Evolutionary conservation across 1,140 invertebrate species (phyloP), one percentile per base, ranked within the genome.

Genomic region (Ceratina australensis): DNA sequence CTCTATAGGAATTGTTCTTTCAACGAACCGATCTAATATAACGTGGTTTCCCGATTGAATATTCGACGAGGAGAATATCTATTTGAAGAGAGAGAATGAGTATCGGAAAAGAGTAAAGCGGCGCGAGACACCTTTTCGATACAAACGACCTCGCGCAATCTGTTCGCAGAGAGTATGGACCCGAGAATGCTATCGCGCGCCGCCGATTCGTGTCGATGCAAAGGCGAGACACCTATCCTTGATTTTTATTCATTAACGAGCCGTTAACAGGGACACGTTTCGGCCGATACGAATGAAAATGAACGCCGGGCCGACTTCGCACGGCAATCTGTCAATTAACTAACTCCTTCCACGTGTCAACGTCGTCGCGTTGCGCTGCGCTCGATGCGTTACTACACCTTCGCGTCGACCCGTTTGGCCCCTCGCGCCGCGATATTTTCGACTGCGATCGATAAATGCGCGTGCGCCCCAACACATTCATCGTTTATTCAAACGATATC

Each of bases 171-270:
- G 33, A 42, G 33, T 33, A 3, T 7, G 7, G 33, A 10, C 69
- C 67, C 82, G 57, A 71, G 73, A 65, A 71, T 63, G 71, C 81
- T 84, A 84, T 84, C 64, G 49, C 68, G 50, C 49, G 50, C 67
- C 56, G 67, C 63, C 56, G 72, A 84, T 75, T 63, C 82, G 60
- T 63, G 82, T 84, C 83, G 81, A 73, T 67, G 63, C 22, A 84
- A 80, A 57, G 54, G 80, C 77, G 52, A 63, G 3, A 20, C 42
- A 56, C n/a, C 57, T 26, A 50, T 74, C 78, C 74, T 84, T 84
- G 54, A 73, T 84, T 84, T 81, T 84, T 82, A 84, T 84, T 84
- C 82, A 84, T 84, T 84, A 84, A 49, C 24, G 56, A 42, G 15
- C 67, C 75, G 69, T 84, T 84, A 80, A 68, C 68, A 15, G 13